A percentile compares a stretch with the other conserved stretches of the same genome.
phyloP scores from a whole-genome alignment of 2,113 vertebrate species.

The Odontophorus gujanensis region DNA sequence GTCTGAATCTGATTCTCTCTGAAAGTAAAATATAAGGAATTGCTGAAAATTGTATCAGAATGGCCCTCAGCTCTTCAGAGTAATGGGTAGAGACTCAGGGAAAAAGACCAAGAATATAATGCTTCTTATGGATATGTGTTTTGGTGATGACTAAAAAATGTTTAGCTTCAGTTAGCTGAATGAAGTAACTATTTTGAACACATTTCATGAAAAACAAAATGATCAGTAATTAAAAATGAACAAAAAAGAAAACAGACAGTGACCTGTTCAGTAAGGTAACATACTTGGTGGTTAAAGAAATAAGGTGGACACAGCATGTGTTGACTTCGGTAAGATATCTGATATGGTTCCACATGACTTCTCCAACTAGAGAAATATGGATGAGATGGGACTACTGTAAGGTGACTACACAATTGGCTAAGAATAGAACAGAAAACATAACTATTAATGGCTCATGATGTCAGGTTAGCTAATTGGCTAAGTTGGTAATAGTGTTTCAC shows the following conservation, averaged over 20 bases:
- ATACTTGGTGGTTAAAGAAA: neutral
- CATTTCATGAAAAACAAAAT: neutral
- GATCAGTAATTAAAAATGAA: neutral
- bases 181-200: neutral
- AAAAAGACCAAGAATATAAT: neutral
- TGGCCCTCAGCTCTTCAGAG: neutral
- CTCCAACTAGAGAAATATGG: conserved; percentile 14
- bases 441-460: conserved; percentile 66
- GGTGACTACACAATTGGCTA: conserved; percentile 56
- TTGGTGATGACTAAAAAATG: neutral
- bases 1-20: neutral
- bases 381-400: conserved; percentile 33
- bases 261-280: neutral
- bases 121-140: neutral
- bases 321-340: conserved; percentile 2
- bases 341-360: conserved; percentile 33
- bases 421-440: conserved; percentile 58
- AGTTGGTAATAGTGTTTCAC: conserved; percentile 54
- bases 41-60: neutral
- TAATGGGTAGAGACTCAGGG: neutral
- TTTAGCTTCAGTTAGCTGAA: neutral
- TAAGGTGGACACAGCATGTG: neutral
- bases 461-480: conserved; percentile 59
- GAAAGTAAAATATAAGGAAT: neutral
- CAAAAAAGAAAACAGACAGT: neutral